Evolutionary conservation across 2,888 invertebrate species (phyloP), one percentile per base, ranked within the genome.

Genomic region (Cataglyphis rosenhaueri): DNA sequence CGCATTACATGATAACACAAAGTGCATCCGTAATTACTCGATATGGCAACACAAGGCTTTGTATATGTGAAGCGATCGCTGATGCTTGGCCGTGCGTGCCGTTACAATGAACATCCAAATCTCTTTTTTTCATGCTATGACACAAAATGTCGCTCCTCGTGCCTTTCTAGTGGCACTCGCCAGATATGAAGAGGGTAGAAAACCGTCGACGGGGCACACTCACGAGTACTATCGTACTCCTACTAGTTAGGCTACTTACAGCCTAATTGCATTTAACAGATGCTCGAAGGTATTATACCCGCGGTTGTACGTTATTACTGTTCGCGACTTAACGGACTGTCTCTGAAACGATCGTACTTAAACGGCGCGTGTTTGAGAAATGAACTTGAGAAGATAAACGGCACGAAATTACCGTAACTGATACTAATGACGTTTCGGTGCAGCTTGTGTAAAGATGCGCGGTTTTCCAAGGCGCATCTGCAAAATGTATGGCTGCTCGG

Each of bases 101-200:
- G 89, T 91, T 91, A 93, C 93, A 93, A 93, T 92, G 91, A 91
- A 84, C 89, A 89, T 84, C 87, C 90, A 85, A 90, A 92, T 92
- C 91, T 92, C 90, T 84, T 90, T 91, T 91, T 91, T 91, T 90
- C 89, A 82, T 86, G 88, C 75, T 85, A 62, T 59, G 79, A 62
- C 65, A 81, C 76, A 74, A 55, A 70, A 44, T 57, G 57, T 73
- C 59, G 75, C 57, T 70, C 85, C 71, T 85, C 78, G 57, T 65
- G 66, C 68, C 70, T 68, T 87, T 90, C 82, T 84, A 90, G 89
- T 88, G 87, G 85, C 92, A 91, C 86, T 90, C 84, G 81, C 73
- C 64, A 59, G 78, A 35, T 71, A 71, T 59, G 59, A 79, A 61
- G 81, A 83, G 86, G 89, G 88, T 87, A 82, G 87, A 87, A 89